phyloP scores from a whole-genome alignment of 1,140 invertebrate genomes.

The Gyrodactylus salaris region DNA sequence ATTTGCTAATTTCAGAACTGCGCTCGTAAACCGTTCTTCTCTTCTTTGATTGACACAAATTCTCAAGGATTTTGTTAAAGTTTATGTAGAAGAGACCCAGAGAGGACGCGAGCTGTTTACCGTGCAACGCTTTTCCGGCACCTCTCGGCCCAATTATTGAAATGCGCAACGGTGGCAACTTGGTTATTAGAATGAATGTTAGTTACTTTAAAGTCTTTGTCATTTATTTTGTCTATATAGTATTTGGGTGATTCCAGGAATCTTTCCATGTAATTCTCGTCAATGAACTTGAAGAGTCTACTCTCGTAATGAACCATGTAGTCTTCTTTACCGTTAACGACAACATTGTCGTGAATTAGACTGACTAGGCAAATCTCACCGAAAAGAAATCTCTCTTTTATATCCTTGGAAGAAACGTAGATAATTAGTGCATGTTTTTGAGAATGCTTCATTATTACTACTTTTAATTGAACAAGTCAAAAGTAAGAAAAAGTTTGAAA shows the following conservation, averaged over 20 bases:
- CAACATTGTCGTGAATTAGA: not conserved
- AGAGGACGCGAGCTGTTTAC: slow-evolving; percentile 16
- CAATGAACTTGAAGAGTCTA: not conserved
- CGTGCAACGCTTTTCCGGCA: slow-evolving; percentile 18
- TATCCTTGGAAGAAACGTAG: not conserved
- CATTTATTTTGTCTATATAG: not conserved
- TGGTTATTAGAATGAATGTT: not conserved
- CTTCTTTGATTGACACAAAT: slow-evolving; percentile 18
- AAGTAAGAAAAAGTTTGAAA: no score
- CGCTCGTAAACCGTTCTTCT: slow-evolving; percentile 17
- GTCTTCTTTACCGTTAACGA: not conserved
- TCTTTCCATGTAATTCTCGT: not conserved
- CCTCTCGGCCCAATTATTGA: slow-evolving; percentile 16
- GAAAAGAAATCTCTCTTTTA: not conserved
- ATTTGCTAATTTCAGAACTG: no score
- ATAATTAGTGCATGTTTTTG: no score
- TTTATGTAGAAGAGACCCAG: slow-evolving; percentile 19
- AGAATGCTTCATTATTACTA: no score
- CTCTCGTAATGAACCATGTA: not conserved
- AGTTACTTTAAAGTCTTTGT: not conserved
- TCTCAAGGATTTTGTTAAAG: slow-evolving; percentile 18
- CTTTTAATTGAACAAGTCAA: no score
- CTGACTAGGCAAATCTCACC: not conserved
- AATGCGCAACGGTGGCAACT: slow-evolving; percentile 16
- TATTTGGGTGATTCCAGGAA: no score